phyloP scores from a whole-genome alignment of 2,797 vertebrate genomes.

The Acanthurus lineatus region DNA sequence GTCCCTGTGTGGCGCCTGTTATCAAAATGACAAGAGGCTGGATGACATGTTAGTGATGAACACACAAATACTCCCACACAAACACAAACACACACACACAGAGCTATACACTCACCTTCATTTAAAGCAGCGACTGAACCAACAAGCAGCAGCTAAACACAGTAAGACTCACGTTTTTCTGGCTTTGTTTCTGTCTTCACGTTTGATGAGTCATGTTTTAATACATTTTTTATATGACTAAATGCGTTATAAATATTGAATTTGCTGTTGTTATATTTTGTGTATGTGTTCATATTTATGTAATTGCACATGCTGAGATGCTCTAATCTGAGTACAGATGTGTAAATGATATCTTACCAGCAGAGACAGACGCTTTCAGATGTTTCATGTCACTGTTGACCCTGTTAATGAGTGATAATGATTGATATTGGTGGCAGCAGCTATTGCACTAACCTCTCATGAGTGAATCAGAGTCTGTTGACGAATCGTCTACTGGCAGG shows the following conservation, averaged over 20 bases:
- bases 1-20: constrained; percentile 65
- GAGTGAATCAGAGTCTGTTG: not conserved
- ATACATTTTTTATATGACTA: not conserved
- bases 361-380: not conserved
- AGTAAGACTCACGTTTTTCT: constrained; percentile 39
- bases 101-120: constrained; percentile 31
- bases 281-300: not conserved
- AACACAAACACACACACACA: constrained; percentile 20
- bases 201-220: not conserved
- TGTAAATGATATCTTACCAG: not conserved
- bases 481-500: no score
- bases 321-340: not conserved
- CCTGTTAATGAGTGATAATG: not conserved
- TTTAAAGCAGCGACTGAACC: constrained; percentile 7
- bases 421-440: not conserved
- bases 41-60: constrained; percentile 62
- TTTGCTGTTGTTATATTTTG: not conserved
- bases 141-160: constrained; percentile 28
- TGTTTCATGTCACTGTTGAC: not conserved
- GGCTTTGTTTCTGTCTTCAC: not conserved
- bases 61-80: constrained; percentile 32
- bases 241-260: not conserved
- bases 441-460: not conserved
- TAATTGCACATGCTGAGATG: not conserved
- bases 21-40: constrained; percentile 69